Conservation (phyloP, 1,140 invertebrate species). For the Meloidogyne floridensis region DNA sequence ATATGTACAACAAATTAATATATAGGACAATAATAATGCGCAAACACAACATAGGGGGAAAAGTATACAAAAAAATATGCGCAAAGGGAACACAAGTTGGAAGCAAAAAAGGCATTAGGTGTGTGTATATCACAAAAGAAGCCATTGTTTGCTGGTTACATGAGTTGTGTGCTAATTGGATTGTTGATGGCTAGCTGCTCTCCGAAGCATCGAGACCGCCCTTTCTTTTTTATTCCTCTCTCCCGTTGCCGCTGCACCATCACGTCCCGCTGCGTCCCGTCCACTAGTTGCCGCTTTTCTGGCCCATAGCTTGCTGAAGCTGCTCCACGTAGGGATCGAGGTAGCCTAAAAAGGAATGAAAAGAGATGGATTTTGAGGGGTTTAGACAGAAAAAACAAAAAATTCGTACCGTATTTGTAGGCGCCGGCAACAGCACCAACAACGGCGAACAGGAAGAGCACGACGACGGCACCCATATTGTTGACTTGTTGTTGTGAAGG, state of each 20-base stretch:
- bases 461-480: neutral
- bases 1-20: too few species aligned
- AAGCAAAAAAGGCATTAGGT: slow-evolving; percentile 2
- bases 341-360: neutral
- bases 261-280: neutral
- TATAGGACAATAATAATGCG: too few species aligned
- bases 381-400: neutral
- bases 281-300: slow-evolving; percentile 4
- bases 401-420: neutral
- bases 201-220: neutral
- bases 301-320: neutral
- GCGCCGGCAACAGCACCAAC: neutral
- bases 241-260: neutral
- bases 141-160: neutral
- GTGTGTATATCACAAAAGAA: neutral
- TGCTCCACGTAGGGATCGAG: neutral
- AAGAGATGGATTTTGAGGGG: neutral
- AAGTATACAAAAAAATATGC: neutral
- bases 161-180: neutral
- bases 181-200: neutral
- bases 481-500: slow-evolving; percentile 6
- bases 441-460: neutral
- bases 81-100: neutral
- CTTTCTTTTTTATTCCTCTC: neutral
- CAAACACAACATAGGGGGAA: neutral